Conservation (phyloP, 2,888 invertebrate genomes). For the Junonia oenone region DNA sequence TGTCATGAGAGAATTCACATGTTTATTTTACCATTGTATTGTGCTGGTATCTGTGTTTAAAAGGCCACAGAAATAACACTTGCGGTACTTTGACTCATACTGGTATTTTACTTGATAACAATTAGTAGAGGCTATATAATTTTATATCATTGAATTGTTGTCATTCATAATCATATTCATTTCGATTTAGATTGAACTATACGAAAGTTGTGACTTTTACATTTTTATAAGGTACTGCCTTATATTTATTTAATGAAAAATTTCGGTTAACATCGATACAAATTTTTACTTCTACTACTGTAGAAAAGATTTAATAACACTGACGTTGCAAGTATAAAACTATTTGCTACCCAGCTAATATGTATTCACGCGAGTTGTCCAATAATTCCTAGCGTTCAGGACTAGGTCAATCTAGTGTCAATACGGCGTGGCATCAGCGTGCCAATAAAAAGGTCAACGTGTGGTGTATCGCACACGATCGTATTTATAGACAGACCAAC, state of each 20-base stretch:
- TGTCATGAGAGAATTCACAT: no score
- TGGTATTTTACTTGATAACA: not conserved
- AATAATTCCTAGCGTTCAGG: conserved; percentile 1
- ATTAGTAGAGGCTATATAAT: not conserved
- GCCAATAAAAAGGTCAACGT: conserved; percentile 58
- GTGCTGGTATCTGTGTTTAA: not conserved
- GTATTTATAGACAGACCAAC: conserved; percentile 69
- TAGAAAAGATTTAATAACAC: not conserved
- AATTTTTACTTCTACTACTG: no score
- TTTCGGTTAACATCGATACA: no score
- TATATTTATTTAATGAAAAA: no score
- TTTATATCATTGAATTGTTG: not conserved
- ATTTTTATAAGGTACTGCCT: no score
- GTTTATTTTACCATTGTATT: no score
- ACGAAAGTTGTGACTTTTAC: no score
- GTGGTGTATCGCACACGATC: conserved; percentile 50
- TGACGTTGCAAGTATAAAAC: not conserved
- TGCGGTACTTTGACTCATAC: not conserved
- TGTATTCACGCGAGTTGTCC: not conserved
- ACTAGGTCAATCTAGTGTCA: conserved; percentile 18
- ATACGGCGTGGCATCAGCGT: conserved; percentile 9
- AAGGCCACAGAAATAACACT: not conserved
- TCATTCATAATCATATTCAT: no score
- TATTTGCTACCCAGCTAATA: not conserved
- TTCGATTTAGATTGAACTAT: no score